Conservation (phyloP, 2,888 invertebrate genomes). For the Sicus ferrugineus region DNA sequence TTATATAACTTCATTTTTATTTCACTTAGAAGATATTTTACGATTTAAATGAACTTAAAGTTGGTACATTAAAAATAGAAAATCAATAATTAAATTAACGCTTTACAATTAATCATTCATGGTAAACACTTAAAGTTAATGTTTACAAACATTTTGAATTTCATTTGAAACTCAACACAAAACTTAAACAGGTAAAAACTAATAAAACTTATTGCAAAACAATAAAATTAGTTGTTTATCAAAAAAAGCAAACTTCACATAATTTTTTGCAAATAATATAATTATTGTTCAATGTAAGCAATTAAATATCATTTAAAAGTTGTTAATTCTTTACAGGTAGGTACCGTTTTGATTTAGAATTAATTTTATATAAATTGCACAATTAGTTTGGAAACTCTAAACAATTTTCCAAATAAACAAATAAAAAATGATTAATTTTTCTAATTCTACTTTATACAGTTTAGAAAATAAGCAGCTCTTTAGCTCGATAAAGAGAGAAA, state of each 20-base stretch:
- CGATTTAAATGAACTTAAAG: background rate
- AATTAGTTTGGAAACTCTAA: slow-evolving; percentile 25
- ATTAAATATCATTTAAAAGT: too few species aligned
- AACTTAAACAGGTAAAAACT: too few species aligned
- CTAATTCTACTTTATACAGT: slow-evolving; percentile 2
- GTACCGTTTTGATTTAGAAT: slow-evolving; percentile 14
- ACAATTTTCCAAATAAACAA: slow-evolving; percentile 19
- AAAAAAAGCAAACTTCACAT: background rate
- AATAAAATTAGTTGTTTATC: background rate
- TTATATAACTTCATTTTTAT: background rate
- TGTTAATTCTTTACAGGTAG: slow-evolving; percentile 13
- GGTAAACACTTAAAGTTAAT: background rate
- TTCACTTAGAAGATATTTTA: background rate
- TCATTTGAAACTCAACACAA: too few species aligned
- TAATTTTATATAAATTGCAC: slow-evolving; percentile 32
- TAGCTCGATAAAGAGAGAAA: background rate
- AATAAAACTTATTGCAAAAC: too few species aligned
- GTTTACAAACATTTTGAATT: background rate
- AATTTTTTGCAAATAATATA: background rate
- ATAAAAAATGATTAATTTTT: slow-evolving; percentile 6
- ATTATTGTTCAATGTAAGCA: too few species aligned
- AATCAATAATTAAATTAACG: background rate
- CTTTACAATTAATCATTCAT: slow-evolving; percentile 16
- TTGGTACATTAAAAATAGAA: background rate
- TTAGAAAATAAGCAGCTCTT: slow-evolving; percentile 8